Conservation (phyloP, 2,113 vertebrate species). For the Ranitomeya imitator region DNA sequence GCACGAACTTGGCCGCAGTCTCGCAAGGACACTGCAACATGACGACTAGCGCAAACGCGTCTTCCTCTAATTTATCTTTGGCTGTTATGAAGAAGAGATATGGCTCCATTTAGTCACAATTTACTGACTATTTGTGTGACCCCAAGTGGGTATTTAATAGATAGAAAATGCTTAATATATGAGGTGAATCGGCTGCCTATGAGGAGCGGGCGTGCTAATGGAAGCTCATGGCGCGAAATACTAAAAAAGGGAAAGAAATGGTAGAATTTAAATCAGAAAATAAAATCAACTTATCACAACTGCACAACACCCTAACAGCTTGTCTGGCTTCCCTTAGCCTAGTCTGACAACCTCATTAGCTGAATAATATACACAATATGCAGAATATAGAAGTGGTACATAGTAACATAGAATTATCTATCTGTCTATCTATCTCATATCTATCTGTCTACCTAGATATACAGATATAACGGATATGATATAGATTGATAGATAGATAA, state of each 20-base stretch:
- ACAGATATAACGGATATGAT: no score
- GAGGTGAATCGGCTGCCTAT: neutral
- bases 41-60: neutral
- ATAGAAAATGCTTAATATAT: slow-evolving; percentile 29
- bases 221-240: neutral
- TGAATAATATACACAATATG: no score
- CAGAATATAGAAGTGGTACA: no score
- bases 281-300: no score
- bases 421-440: no score
- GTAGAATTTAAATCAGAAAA: neutral
- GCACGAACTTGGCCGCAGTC: slow-evolving; percentile 54
- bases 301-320: no score
- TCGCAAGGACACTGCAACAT: slow-evolving; percentile 48
- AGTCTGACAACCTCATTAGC: no score
- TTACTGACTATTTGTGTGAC: slow-evolving; percentile 50
- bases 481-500: no score
- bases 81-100: slow-evolving; percentile 45
- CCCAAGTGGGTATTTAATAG: slow-evolving; percentile 22
- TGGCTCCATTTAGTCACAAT: slow-evolving; percentile 8
- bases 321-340: no score
- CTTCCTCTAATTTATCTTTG: neutral
- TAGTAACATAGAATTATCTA: no score
- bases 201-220: neutral
- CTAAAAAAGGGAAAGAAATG: neutral
- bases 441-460: no score